Evolutionary conservation across 1,140 invertebrate species (phyloP).

Genomic region (Odontomachus brunneus): DNA sequence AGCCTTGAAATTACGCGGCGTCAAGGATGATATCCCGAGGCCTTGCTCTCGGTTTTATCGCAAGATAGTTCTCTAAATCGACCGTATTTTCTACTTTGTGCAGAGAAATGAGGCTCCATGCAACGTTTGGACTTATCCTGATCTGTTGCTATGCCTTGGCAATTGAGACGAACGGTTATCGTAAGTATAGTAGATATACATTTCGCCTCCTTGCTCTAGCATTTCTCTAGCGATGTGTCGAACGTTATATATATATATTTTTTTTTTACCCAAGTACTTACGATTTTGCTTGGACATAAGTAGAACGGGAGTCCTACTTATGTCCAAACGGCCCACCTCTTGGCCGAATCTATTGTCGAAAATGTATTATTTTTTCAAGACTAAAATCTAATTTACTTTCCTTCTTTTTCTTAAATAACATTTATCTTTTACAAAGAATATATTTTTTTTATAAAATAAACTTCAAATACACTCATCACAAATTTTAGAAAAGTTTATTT

Average conservation of each 20-base stretch:
- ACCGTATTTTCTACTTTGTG: neutral
- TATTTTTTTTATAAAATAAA: too few species aligned
- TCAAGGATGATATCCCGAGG: neutral
- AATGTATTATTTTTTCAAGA: neutral
- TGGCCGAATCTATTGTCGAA: neutral
- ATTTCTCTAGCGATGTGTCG: too few species aligned
- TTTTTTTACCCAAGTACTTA: too few species aligned
- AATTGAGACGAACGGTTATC: neutral
- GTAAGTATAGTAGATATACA: neutral
- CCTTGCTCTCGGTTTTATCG: too few species aligned
- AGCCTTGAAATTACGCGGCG: too few species aligned
- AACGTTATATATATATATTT: neutral
- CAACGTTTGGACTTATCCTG: conserved; percentile 35
- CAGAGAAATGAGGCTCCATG: neutral
- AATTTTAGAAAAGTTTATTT: neutral
- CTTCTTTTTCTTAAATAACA: too few species aligned
- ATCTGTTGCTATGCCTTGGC: conserved; percentile 3
- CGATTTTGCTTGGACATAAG: too few species aligned
- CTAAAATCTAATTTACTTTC: too few species aligned
- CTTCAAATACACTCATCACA: too few species aligned
- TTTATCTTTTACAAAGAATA: too few species aligned
- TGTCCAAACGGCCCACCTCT: neutral
- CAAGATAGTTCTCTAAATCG: neutral
- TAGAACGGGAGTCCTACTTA: neutral
- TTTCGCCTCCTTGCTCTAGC: too few species aligned